Base-by-base conservation (phyloP, 1,140 invertebrate species). In the Bombus superbus region DNA sequence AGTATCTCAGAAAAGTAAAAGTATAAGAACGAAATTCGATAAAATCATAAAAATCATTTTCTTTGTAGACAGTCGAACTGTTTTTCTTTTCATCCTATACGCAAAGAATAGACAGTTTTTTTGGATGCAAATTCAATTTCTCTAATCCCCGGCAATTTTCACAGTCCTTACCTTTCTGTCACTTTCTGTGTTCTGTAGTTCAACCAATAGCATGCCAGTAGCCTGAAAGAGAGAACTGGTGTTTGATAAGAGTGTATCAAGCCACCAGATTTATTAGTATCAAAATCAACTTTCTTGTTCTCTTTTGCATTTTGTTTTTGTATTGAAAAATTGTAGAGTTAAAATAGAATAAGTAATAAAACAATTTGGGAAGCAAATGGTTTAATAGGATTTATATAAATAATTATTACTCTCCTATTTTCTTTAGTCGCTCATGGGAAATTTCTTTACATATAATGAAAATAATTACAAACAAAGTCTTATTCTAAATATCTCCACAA, bases 151-250 rank as follows among this genome's bases (percentile, higher is more conserved):
- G 85, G 84, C 86, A 81, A 91, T 91, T 86, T 91, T 71, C 66
- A 84, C 66, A 42, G 62, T 90, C 88, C 94, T 95, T 95, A 95
- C 95, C 95, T 95, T 91, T 91, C 81, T 84, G 82, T 91, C 85
- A 86, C 87, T 94, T 77, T 62, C 88, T 89, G 91, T 92, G 93
- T 86, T 93, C 92, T 89, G 90, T 93, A 87, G 92, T 92, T 94
- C 93, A 94, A 95, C 93, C 92, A 89, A 93, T 93, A 93, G 93
- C 87, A 88, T 92, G 91, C 90, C 88, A 93, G 91, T 86, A 85
- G 89, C 94, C 96, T 96, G 96, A 96, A 96, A 96, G 95, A 96
- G 95, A 96, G 94, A 96, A 96, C 96, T 96, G 96, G 96, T 96
- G 96, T 96, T 96, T 96, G 96, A 96, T 96, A 96, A 95, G 95